A percentile compares a stretch with the other conserved stretches of the same genome.
These are phyloP conservation scores for Tragelaphus buxtoni DNA, from an alignment of 2,113 vertebrate species.

Conservation along the genomic window DNA sequence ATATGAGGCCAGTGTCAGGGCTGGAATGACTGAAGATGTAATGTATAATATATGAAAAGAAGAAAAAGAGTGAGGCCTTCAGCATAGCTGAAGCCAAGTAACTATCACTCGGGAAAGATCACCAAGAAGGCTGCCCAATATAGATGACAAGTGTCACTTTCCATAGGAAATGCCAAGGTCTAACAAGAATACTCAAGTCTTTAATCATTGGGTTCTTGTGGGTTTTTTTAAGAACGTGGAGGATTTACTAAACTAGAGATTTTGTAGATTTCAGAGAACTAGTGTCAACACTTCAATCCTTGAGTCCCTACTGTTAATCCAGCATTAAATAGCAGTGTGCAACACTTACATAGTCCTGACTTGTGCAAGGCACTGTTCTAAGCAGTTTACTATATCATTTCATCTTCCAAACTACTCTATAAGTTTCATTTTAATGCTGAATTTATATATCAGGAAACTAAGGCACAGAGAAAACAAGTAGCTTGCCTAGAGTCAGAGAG, in stretches of 20 bases:
- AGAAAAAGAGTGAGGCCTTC: not conserved
- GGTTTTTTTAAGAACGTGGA: not conserved
- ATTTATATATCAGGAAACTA: not conserved
- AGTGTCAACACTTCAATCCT: not conserved
- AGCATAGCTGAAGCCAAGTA: not conserved
- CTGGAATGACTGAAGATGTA: not conserved
- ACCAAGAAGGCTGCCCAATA: not conserved
- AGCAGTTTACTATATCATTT: not conserved
- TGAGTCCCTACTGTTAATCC: not conserved
- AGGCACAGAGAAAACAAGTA: not conserved
- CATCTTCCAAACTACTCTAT: not conserved
- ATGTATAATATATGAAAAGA: not conserved
- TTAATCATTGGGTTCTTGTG: not conserved
- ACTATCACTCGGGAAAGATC: not conserved
- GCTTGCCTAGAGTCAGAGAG: not conserved
- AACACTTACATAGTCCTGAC: not conserved
- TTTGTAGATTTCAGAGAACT: not conserved
- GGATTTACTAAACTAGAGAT: not conserved
- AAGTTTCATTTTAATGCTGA: not conserved
- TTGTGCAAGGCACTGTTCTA: not conserved
- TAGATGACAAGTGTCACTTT: not conserved
- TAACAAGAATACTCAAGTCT: not conserved
- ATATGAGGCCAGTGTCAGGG: not conserved
- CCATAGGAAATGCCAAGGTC: not conserved
- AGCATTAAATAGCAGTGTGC: not conserved